A percentile compares a stretch with the other conserved stretches of the same genome.
These are phyloP conservation scores for Heteromurus nitidus DNA, from an alignment of 2,888 invertebrate genomes.

Conservation along the genomic window DNA sequence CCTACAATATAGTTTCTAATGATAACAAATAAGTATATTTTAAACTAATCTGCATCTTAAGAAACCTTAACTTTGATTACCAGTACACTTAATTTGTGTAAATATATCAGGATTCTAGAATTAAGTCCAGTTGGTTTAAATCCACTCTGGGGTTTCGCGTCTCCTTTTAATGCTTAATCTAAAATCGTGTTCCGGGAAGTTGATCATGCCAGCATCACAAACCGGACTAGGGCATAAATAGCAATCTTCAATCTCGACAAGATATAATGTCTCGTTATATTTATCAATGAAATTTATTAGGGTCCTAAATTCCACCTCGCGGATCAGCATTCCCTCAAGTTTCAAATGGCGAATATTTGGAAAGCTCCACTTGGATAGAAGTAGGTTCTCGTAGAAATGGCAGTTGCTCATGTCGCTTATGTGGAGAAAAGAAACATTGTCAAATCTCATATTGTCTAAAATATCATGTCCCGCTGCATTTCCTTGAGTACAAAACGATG, in stretches of 20 bases:
- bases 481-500: not conserved
- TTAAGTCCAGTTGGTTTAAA: no score
- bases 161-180: constrained; percentile 26
- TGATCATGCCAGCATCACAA: constrained; percentile 48
- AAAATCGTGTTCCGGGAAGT: constrained; percentile 43
- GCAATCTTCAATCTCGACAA: constrained; percentile 43
- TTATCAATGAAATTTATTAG: constrained; percentile 34
- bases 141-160: constrained; percentile 17
- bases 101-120: no score
- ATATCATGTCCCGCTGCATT: not conserved
- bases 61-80: no score
- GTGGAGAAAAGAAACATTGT: not conserved
- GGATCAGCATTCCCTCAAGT: not conserved
- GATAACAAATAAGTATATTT: no score
- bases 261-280: constrained; percentile 35
- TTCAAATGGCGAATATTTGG: not conserved
- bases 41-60: no score
- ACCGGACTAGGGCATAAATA: constrained; percentile 28
- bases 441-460: not conserved
- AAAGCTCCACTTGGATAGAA: not conserved
- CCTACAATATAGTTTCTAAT: no score
- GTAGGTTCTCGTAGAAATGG: not conserved
- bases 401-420: not conserved
- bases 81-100: no score
- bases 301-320: not conserved